Conservation (phyloP, 1,140 invertebrate species). For the Lepidurus packardi region DNA sequence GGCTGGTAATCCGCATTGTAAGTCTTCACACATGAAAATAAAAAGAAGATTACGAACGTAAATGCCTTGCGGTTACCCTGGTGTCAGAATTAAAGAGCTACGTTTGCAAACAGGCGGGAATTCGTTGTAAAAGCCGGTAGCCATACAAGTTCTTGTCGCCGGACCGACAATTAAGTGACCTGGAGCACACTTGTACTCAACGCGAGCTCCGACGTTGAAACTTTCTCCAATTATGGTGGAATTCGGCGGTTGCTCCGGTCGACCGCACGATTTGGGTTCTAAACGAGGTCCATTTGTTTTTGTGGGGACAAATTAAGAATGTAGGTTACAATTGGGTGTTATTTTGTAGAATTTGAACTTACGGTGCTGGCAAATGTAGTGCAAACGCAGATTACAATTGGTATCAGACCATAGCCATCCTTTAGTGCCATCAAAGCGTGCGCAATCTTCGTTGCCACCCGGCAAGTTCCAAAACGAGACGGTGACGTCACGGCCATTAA, state of each 20-base stretch:
- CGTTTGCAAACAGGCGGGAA: slow-evolving; percentile 89
- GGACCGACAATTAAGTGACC: slow-evolving; percentile 83
- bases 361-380: slow-evolving; percentile 93
- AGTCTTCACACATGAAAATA: slow-evolving; percentile 52
- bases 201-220: slow-evolving; percentile 76
- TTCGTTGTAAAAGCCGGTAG: slow-evolving; percentile 89
- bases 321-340: not conserved
- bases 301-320: not conserved
- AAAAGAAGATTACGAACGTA: slow-evolving; percentile 1
- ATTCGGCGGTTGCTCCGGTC: slow-evolving; percentile 86
- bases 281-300: slow-evolving; percentile 8
- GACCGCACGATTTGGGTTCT: slow-evolving; percentile 83
- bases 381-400: slow-evolving; percentile 74
- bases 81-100: slow-evolving; percentile 49
- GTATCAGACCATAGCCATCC: slow-evolving; percentile 94
- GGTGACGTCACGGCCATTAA: slow-evolving; percentile 75
- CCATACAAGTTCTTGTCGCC: slow-evolving; percentile 70
- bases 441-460: slow-evolving; percentile 75
- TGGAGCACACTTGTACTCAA: slow-evolving; percentile 79
- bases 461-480: slow-evolving; percentile 89
- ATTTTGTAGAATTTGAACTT: slow-evolving; percentile 47
- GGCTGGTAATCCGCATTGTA: slow-evolving; percentile 83
- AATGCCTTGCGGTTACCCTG: not conserved
- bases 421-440: slow-evolving; percentile 82
- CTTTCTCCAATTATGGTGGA: slow-evolving; percentile 70